phyloP scores from a whole-genome alignment of 1,140 invertebrate species.

The Dolichoris vasculosae region DNA sequence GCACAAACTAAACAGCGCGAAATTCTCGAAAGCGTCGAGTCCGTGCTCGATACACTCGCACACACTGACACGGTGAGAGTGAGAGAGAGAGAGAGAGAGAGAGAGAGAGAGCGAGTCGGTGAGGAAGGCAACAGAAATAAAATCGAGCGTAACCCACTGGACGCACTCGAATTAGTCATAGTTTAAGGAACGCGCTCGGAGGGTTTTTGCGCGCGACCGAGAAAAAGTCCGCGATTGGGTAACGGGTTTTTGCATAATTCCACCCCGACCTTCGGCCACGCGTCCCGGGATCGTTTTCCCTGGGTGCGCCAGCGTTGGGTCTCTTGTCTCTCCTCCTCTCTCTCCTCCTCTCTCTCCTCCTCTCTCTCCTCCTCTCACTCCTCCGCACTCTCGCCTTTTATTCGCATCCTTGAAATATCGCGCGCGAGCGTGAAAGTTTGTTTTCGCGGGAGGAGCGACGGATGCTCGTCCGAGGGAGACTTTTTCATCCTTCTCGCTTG shows the following conservation, averaged over 20 bases:
- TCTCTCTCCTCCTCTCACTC: too few species aligned
- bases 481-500: neutral
- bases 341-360: too few species aligned
- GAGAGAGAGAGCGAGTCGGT: too few species aligned
- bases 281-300: neutral
- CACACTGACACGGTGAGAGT: too few species aligned
- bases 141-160: neutral
- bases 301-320: too few species aligned
- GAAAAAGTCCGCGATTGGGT: constrained; percentile 12
- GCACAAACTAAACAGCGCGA: neutral
- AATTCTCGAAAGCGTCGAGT: neutral
- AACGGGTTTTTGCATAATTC: constrained; percentile 32
- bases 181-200: neutral
- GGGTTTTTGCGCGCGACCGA: neutral
- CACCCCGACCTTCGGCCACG: constrained; percentile 17
- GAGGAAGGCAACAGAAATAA: too few species aligned
- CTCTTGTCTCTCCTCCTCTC: too few species aligned
- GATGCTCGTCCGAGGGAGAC: neutral
- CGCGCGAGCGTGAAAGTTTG: neutral
- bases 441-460: neutral
- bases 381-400: too few species aligned
- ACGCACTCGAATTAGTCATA: neutral
- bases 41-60: neutral
- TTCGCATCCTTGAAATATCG: constrained; percentile 7
- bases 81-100: too few species aligned